phyloP scores from a whole-genome alignment of 2,888 invertebrate genomes.

The Caenorhabditis sp. region DNA sequence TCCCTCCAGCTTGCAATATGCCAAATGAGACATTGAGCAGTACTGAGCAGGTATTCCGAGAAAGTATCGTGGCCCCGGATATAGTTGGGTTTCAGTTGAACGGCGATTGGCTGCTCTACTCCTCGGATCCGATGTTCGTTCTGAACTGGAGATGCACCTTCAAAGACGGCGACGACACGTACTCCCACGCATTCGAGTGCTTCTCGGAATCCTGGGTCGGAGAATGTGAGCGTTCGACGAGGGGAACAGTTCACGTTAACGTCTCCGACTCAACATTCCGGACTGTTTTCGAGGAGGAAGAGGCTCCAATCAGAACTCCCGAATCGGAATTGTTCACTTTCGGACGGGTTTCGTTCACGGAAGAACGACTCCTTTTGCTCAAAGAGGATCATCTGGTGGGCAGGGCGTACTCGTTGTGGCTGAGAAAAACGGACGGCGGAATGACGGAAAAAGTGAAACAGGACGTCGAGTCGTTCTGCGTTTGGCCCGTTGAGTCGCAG shows the following conservation, averaged over 20 bases:
- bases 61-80: neutral
- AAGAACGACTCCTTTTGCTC: slow-evolving; percentile 45
- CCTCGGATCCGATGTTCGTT: slow-evolving; percentile 68
- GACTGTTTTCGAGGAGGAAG: slow-evolving; percentile 42
- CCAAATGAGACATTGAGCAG: slow-evolving; percentile 51
- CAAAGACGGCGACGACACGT: slow-evolving; percentile 39
- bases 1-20: slow-evolving; percentile 48
- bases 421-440: slow-evolving; percentile 48
- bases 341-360: slow-evolving; percentile 57
- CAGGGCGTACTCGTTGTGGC: slow-evolving; percentile 65
- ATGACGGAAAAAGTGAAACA: slow-evolving; percentile 36
- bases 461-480: slow-evolving; percentile 60
- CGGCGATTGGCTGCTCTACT: slow-evolving; percentile 65
- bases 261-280: slow-evolving; percentile 47
- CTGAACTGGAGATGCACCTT: slow-evolving; percentile 63
- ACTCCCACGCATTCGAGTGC: slow-evolving; percentile 53
- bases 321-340: slow-evolving; percentile 56
- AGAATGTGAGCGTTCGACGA: slow-evolving; percentile 63
- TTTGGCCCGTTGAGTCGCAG: slow-evolving; percentile 65
- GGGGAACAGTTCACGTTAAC: slow-evolving; percentile 45
- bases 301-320: slow-evolving; percentile 54
- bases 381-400: slow-evolving; percentile 65
- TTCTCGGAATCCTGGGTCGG: slow-evolving; percentile 65
- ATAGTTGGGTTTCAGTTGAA: slow-evolving; percentile 50
- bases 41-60: slow-evolving; percentile 11